Percentiles rank a stretch among this genome's conserved stretches.
These are phyloP conservation scores for Zaprionus lachaisei DNA, from an alignment of 1,140 invertebrate species.

Conservation along the genomic window DNA sequence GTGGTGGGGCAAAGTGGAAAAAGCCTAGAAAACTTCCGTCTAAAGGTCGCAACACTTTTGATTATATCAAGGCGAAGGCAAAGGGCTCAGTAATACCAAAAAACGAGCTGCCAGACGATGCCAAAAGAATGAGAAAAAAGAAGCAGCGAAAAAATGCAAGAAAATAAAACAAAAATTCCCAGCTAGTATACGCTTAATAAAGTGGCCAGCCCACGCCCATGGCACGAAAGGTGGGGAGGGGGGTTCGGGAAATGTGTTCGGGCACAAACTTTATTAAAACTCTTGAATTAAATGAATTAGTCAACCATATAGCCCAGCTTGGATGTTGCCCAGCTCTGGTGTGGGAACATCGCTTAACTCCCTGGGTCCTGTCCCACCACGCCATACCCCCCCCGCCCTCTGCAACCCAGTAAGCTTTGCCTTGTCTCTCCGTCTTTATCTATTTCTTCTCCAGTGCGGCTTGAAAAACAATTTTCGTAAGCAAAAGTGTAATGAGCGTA, in stretches of 20 bases:
- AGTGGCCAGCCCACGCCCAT: conserved; percentile 53
- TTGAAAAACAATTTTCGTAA: conserved; percentile 82
- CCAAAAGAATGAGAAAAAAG: conserved; percentile 24
- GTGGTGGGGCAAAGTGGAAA: conserved; percentile 17
- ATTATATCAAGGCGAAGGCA: conserved; percentile 70
- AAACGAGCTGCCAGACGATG: conserved; percentile 53
- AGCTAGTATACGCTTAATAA: conserved; percentile 76
- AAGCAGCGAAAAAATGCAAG: conserved; percentile 25
- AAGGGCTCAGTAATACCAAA: conserved; percentile 49
- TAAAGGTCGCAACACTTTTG: conserved; percentile 70
- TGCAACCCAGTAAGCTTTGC: conserved; percentile 1
- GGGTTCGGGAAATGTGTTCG: conserved; percentile 67
- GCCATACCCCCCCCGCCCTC: conserved; percentile 5
- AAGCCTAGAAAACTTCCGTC: conserved; percentile 43
- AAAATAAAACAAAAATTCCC: conserved; percentile 63
- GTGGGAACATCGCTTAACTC: conserved; percentile 61
- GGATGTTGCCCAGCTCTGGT: conserved; percentile 34
- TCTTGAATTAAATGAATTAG: conserved; percentile 83
- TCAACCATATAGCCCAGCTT: conserved; percentile 77
- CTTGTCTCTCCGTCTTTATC: conserved; percentile 52
- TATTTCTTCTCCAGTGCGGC: conserved; percentile 72
- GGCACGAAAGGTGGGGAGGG: conserved; percentile 31
- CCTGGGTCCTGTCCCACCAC: background rate
- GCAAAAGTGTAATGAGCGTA: conserved; percentile 82
- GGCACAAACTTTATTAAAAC: conserved; percentile 81